Evolutionary conservation across 2,113 vertebrate genomes (phyloP), one percentile per base, ranked within the genome.

Genomic region (Myrmophylax atrothorax): DNA sequence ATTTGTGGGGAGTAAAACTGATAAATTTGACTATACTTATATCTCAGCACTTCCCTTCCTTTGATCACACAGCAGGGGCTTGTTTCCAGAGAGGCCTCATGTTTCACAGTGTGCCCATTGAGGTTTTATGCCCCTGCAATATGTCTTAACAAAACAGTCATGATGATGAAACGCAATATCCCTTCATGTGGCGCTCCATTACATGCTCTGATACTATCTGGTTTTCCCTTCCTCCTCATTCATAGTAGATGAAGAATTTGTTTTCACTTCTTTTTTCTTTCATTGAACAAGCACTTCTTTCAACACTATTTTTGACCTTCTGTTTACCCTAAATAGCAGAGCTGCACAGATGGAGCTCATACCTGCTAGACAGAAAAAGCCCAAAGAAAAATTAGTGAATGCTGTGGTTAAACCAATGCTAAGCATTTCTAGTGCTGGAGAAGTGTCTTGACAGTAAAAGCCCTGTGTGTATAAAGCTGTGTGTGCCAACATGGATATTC

Each of bases 181-280:
- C 77, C 92, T 93, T 90, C 64, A 79, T 94, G 87, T 82, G 49
- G 31, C 78, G n/a, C 73, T 92, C 94, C 72, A 92, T 96, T 92
- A 82, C 78, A 49, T 37, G 31, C 64, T 89, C 69, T 64, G 88
- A 83, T 96, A 72, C 5, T 77, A 90, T 38, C 83, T 81, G 14
- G 15, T 64, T 92, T 84, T 50, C 81, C 76, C 25, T 96, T 90
- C 56, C 58, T 90, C 80, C 87, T 87, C 74, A 76, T 87, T 89
- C 37, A 52, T 42, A 76, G 42, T 62, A 76, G 66, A 68, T 93
- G 56, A 89, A 80, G 52, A 78, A 63, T 87, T 94, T 77, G n/a
- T 90, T 92, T 95, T 80, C 42, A 26, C 72, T 89, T 64, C 49
- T 50, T 87, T 93, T 81, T 69, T 87, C 62, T 92, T 78, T 81